Conservation (phyloP, 2,888 invertebrate species). For the Dendrolimus pini region DNA sequence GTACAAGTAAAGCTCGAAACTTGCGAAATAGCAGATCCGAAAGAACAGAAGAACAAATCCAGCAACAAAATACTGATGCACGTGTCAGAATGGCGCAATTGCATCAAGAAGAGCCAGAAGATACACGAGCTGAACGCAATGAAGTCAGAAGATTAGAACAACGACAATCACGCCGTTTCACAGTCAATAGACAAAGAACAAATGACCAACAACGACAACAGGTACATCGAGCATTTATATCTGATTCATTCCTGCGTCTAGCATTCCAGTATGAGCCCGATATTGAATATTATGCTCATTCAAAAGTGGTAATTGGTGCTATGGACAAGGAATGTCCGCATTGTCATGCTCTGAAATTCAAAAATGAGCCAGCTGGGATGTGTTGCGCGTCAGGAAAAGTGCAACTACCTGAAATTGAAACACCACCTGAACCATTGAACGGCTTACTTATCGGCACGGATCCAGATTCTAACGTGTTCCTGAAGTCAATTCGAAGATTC, state of each 20-base stretch:
- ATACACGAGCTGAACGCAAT: slow-evolving; percentile 16
- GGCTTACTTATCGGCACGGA: slow-evolving; percentile 14
- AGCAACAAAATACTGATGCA: slow-evolving; percentile 13
- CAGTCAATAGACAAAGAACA: slow-evolving; percentile 13
- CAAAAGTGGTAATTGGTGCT: slow-evolving; percentile 16
- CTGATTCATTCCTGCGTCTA: slow-evolving; percentile 14
- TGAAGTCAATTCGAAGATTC: slow-evolving; percentile 6
- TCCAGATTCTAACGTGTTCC: slow-evolving; percentile 11
- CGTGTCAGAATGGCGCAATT: slow-evolving; percentile 9
- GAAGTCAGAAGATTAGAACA: slow-evolving; percentile 12
- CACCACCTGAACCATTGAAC: slow-evolving; percentile 16
- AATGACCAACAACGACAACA: slow-evolving; percentile 15
- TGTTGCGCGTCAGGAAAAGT: slow-evolving; percentile 8
- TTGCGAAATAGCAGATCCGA: slow-evolving; percentile 10
- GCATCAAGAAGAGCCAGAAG: slow-evolving; percentile 9
- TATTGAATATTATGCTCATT: slow-evolving; percentile 14
- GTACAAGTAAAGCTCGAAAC: slow-evolving; percentile 9
- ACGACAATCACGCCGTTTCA: slow-evolving; percentile 14
- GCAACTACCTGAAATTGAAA: slow-evolving; percentile 14
- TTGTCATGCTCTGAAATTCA: slow-evolving; percentile 15
- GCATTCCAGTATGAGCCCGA: slow-evolving; percentile 16
- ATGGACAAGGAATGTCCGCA: slow-evolving; percentile 15
- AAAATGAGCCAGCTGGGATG: slow-evolving; percentile 11
- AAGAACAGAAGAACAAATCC: slow-evolving; percentile 15
- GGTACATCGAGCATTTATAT: slow-evolving; percentile 14